These are phyloP conservation scores for Formica exsecta DNA, from an alignment of 1,140 invertebrate species.

Conservation along the genomic window DNA sequence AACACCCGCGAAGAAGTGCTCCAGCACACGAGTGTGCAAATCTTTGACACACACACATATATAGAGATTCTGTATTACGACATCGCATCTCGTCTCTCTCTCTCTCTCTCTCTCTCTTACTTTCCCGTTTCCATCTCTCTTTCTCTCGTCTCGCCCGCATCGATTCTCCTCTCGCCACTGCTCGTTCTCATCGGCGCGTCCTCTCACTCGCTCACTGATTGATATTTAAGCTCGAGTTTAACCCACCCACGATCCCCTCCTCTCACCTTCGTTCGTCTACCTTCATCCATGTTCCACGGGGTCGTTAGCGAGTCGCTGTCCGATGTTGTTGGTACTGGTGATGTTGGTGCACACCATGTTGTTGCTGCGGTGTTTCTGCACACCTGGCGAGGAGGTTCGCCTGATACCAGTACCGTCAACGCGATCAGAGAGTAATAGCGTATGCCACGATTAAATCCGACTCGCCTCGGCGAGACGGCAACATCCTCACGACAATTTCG, in stretches of 20 bases:
- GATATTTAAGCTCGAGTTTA: constrained; percentile 84
- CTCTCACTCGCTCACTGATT: constrained; percentile 80
- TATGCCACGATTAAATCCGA: constrained; percentile 80
- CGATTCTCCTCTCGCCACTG: constrained; percentile 60
- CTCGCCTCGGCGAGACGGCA: constrained; percentile 55
- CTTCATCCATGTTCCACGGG: constrained; percentile 79
- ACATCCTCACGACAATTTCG: constrained; percentile 57
- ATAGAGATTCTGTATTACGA: constrained; percentile 70
- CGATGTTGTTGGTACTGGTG: constrained; percentile 72
- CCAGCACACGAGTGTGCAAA: constrained; percentile 70
- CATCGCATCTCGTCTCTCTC: constrained; percentile 21
- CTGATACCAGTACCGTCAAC: constrained; percentile 64
- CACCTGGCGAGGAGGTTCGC: constrained; percentile 77
- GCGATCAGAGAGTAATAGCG: constrained; percentile 75
- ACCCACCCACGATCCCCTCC: constrained; percentile 72
- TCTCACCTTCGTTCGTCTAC: constrained; percentile 53
- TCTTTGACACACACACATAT: constrained; percentile 39
- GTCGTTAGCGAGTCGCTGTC: constrained; percentile 81
- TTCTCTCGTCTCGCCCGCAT: not conserved
- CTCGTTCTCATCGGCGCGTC: constrained; percentile 56
- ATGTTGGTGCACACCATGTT: constrained; percentile 68
- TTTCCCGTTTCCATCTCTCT: constrained; percentile 41
- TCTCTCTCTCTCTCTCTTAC: constrained; percentile 24
- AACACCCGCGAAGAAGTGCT: constrained; percentile 83
- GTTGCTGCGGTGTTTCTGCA: constrained; percentile 77